Percentiles rank a stretch among this genome's conserved stretches.
Conservation (phyloP, 2,797 vertebrate genomes). For the Yasuhikotakia modesta region DNA sequence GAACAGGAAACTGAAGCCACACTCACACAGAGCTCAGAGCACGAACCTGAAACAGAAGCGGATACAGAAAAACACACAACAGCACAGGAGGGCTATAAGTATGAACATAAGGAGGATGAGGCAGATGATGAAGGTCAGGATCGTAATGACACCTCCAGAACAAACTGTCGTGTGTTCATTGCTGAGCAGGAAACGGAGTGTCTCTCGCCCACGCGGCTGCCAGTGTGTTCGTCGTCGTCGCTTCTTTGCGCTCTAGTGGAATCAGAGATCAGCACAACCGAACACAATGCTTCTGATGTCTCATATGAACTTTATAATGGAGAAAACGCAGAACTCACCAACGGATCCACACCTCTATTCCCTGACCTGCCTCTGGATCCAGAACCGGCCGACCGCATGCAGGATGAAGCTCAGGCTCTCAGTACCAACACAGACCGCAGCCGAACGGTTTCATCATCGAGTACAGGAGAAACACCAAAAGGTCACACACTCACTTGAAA, state of each 20-base stretch:
- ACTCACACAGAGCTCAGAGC: slow-evolving; percentile 65
- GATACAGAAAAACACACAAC: slow-evolving; percentile 38
- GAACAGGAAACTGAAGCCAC: slow-evolving; percentile 14
- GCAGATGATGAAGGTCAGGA: slow-evolving; percentile 73
- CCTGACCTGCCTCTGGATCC: slow-evolving; percentile 85
- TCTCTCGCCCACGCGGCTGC: slow-evolving; percentile 44
- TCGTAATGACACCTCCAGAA: slow-evolving; percentile 81
- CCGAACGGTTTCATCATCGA: slow-evolving; percentile 95
- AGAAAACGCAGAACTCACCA: slow-evolving; percentile 75
- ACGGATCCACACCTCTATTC: slow-evolving; percentile 84
- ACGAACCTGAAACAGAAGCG: slow-evolving; percentile 76
- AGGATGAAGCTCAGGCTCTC: slow-evolving; percentile 71
- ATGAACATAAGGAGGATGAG: slow-evolving; percentile 77
- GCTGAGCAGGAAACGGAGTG: slow-evolving; percentile 78
- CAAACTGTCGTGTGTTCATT: slow-evolving; percentile 89
- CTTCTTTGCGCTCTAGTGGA: slow-evolving; percentile 88
- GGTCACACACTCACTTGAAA: slow-evolving; percentile 69
- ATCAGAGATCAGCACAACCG: slow-evolving; percentile 91
- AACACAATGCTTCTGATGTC: slow-evolving; percentile 88
- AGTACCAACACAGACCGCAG: slow-evolving; percentile 89
- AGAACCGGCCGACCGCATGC: slow-evolving; percentile 66
- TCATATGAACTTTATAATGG: slow-evolving; percentile 95
- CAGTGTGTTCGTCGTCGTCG: slow-evolving; percentile 42
- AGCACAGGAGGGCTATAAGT: slow-evolving; percentile 65
- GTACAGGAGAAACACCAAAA: slow-evolving; percentile 95